A percentile compares a stretch with the other conserved stretches of the same genome.
Conservation (phyloP, 2,888 invertebrate species). For the Mechanitis mazaeus region DNA sequence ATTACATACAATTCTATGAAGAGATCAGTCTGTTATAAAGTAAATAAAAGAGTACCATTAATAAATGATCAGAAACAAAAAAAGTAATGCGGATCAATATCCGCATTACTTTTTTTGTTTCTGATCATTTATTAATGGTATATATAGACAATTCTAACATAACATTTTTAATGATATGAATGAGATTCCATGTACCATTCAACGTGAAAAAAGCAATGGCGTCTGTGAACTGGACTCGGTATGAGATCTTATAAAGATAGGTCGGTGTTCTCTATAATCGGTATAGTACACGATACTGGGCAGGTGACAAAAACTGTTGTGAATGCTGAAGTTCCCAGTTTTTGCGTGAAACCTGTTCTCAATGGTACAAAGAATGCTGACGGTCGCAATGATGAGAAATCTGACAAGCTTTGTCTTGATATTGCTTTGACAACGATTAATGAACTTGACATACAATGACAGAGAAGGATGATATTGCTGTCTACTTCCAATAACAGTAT, state of each 20-base stretch:
- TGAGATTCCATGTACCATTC: constrained; percentile 30
- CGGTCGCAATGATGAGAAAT: constrained; percentile 32
- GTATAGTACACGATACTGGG: constrained; percentile 27
- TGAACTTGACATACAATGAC: no score
- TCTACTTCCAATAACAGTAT: no score
- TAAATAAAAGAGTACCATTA: no score
- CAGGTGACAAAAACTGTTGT: constrained; percentile 68
- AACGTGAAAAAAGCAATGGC: constrained; percentile 26
- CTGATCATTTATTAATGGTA: no score
- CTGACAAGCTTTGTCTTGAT: constrained; percentile 25
- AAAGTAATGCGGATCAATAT: constrained; percentile 14
- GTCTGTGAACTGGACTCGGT: constrained; percentile 16
- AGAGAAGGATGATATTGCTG: no score
- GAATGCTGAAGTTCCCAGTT: constrained; percentile 56
- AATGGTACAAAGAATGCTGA: constrained; percentile 38
- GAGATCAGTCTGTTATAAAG: no score
- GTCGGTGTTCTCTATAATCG: constrained; percentile 4
- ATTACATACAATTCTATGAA: no score
- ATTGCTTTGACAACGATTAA: constrained; percentile 4
- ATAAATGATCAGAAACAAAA: constrained; percentile 8
- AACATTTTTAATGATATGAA: constrained; percentile 30
- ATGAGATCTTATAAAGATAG: constrained; percentile 25
- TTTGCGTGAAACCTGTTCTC: constrained; percentile 60
- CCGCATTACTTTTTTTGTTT: no score
- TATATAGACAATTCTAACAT: no score